Evolutionary conservation across 1,140 invertebrate genomes (phyloP).

Genomic region (Drosophila teissieri): DNA sequence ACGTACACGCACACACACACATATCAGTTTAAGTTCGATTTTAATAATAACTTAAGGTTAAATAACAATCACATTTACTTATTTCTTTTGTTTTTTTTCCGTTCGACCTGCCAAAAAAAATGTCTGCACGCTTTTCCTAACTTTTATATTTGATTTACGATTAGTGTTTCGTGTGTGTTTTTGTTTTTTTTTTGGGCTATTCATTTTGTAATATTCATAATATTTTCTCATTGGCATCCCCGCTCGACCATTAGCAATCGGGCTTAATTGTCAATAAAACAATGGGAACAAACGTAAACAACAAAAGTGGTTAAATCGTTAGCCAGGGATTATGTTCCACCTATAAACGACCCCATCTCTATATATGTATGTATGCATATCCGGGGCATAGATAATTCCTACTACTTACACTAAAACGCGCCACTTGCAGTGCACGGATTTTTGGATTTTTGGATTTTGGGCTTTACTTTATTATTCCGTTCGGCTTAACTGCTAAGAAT

Average conservation of each 20-base stretch:
- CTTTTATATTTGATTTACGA: conserved; percentile 50
- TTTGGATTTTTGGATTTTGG: conserved; percentile 25
- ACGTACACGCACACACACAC: conserved; percentile 59
- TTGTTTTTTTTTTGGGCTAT: conserved; percentile 18
- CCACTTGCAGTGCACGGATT: conserved; percentile 66
- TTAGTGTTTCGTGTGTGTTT: conserved; percentile 14
- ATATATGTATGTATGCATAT: no score
- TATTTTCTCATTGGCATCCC: conserved; percentile 44
- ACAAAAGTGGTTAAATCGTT: conserved; percentile 59
- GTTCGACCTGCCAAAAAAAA: conserved; percentile 65
- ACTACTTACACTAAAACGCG: conserved; percentile 57
- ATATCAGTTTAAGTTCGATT: conserved; percentile 59
- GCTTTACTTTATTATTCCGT: conserved; percentile 15
- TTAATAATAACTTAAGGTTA: conserved; percentile 81
- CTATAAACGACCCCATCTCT: conserved; percentile 13
- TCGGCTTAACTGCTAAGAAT: conserved; percentile 20
- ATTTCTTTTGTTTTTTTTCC: conserved; percentile 46
- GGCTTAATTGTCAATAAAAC: conserved; percentile 77
- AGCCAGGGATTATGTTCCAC: conserved; percentile 43
- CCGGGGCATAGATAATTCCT: conserved; percentile 62
- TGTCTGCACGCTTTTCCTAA: conserved; percentile 36
- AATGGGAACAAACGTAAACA: conserved; percentile 72
- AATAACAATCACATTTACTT: conserved; percentile 84
- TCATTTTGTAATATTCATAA: conserved; percentile 50
- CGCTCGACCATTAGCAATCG: background rate